Percentiles rank a stretch among this genome's conserved stretches.
These are phyloP conservation scores for Julus scandinavius DNA, from an alignment of 2,888 invertebrate species.

Conservation along the genomic window DNA sequence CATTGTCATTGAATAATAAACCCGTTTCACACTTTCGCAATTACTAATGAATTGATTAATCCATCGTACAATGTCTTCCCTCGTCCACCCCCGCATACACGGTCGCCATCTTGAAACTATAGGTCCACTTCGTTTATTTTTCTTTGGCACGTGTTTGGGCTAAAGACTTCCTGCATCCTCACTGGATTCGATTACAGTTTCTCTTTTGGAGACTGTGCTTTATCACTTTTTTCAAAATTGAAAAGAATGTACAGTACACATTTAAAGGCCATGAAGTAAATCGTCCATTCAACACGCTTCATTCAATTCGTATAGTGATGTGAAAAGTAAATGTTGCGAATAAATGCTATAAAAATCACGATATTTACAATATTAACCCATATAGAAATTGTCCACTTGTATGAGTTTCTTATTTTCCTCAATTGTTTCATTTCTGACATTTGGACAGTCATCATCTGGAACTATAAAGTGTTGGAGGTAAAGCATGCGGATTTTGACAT, in stretches of 20 bases:
- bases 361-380: too few relatives aligned
- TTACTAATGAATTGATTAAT: slow-evolving; percentile 18
- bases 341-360: too few relatives aligned
- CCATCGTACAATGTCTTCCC: not conserved
- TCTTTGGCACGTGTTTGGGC: not conserved
- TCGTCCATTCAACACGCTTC: too few relatives aligned
- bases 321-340: too few relatives aligned
- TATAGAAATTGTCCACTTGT: too few relatives aligned
- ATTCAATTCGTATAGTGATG: too few relatives aligned
- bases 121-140: not conserved
- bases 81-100: not conserved
- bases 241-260: not conserved
- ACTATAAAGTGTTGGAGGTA: too few relatives aligned
- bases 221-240: not conserved
- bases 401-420: too few relatives aligned
- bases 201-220: not conserved
- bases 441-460: too few relatives aligned
- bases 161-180: not conserved
- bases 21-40: slow-evolving; percentile 10
- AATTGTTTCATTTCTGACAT: too few relatives aligned
- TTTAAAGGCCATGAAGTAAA: too few relatives aligned
- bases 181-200: not conserved
- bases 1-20: slow-evolving; percentile 11
- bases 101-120: not conserved
- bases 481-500: too few relatives aligned